Evolutionary conservation across 2,113 vertebrate genomes (phyloP).

Genomic region (Neolamprologus brichardi): DNA sequence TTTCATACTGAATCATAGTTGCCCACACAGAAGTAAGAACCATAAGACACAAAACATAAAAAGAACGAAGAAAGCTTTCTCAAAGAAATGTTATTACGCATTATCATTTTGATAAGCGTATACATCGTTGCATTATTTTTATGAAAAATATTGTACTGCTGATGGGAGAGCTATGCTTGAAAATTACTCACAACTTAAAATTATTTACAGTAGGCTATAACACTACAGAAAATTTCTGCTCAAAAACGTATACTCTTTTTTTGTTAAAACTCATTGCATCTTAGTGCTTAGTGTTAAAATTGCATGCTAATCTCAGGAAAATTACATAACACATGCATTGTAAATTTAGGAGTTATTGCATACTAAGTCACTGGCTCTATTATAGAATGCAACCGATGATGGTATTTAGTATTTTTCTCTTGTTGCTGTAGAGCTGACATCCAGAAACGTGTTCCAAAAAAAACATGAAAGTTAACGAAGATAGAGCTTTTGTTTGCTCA

Average conservation of each 20-base stretch:
- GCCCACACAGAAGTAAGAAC: neutral
- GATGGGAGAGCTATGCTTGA: neutral
- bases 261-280: neutral
- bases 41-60: neutral
- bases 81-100: neutral
- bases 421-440: neutral
- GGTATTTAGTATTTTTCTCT: neutral
- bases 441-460: rapidly evolving
- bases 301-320: neutral
- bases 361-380: neutral
- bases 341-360: neutral
- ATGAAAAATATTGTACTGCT: neutral
- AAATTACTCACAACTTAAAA: neutral
- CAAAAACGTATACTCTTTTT: neutral
- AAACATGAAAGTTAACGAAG: rapidly evolving
- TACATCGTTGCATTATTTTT: neutral
- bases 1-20: neutral
- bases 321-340: neutral
- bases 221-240: neutral
- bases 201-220: neutral
- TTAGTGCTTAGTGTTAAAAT: neutral
- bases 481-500: neutral
- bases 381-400: neutral
- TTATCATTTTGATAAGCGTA: neutral
- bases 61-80: neutral